Evolutionary conservation across 2,888 invertebrate genomes (phyloP), one percentile per base, ranked within the genome.

Genomic region (Ceratothoa steindachneri): DNA sequence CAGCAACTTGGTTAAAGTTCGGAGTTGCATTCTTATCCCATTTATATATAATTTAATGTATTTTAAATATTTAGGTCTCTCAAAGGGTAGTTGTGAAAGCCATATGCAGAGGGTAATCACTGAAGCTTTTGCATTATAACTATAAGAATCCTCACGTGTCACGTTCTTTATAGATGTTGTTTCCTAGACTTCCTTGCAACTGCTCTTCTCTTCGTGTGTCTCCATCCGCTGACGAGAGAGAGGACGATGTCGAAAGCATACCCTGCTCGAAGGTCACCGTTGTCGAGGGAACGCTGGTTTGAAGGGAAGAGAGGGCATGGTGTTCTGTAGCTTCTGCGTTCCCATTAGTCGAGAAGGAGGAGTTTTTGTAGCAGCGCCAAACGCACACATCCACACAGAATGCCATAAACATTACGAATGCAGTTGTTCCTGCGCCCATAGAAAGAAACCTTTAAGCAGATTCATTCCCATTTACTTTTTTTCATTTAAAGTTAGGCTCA

Each of bases 321-420:
- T 80, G 80, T 30, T 77, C 80, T 4, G 52, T 66, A 12, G 51
- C 67, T 9, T 66, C 72, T 0, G 66, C 69, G 1, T 69, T 85
- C 80, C 87, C 88, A 76, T 89, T 89, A 78, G 89, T 89, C 0
- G 87, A 87, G 81, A 89, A 89, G 81, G 86, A 88, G 81, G 95
- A 93, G 82, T 91, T 91, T 72, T 91, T 90, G 60, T 94, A 93
- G 84, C 93, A 92, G 83, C 91, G 91, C 92, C 93, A 95, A 30
- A 95, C 94, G 69, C 93, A 87, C 81, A 93, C 84, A 86, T 95
- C 95, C 85, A 94, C 92, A 81, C 94, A 87, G 84, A 94, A 95
- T 74, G 94, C 95, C 73, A 93, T 87, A 82, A 93, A 88, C 88
- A 95, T 90, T 78, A 95, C 89, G 30, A 90, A 89, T 69, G 93